phyloP scores from a whole-genome alignment of 2,113 vertebrate species.

The Mionectes macconnelli region DNA sequence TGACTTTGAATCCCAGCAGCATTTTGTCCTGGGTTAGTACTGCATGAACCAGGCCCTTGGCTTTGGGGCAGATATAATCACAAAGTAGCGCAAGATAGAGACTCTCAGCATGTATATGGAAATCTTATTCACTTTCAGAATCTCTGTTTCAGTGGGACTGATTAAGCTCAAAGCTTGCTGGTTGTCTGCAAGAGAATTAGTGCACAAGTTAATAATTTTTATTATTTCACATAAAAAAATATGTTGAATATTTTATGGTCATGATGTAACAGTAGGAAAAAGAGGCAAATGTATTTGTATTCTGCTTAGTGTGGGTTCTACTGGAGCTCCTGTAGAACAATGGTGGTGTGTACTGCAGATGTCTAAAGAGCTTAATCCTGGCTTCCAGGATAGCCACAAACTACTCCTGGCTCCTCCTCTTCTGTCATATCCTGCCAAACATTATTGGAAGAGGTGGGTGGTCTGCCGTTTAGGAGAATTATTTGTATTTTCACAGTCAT shows the following conservation, averaged over 20 bases:
- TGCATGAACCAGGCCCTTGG: background rate
- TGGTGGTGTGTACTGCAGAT: background rate
- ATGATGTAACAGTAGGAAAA: background rate
- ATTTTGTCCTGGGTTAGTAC: background rate
- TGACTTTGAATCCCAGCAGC: background rate
- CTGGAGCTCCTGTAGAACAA: background rate
- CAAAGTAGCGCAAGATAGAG: background rate
- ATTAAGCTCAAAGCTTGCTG: background rate
- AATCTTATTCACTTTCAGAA: background rate
- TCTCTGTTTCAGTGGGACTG: background rate
- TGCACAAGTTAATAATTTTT: background rate
- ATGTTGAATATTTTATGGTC: background rate
- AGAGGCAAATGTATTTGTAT: background rate
- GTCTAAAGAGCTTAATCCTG: background rate
- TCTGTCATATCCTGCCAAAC: background rate
- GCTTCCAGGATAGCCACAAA: background rate
- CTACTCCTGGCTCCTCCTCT: background rate
- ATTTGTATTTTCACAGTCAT: background rate
- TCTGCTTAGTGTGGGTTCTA: background rate
- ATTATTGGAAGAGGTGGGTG: background rate
- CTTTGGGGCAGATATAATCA: background rate
- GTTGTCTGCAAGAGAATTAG: background rate
- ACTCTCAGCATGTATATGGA: background rate
- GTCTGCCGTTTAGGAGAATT: background rate
- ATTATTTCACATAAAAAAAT: background rate